phyloP scores from a whole-genome alignment of 2,113 vertebrate species.

The Gorsachius goisagi region DNA sequence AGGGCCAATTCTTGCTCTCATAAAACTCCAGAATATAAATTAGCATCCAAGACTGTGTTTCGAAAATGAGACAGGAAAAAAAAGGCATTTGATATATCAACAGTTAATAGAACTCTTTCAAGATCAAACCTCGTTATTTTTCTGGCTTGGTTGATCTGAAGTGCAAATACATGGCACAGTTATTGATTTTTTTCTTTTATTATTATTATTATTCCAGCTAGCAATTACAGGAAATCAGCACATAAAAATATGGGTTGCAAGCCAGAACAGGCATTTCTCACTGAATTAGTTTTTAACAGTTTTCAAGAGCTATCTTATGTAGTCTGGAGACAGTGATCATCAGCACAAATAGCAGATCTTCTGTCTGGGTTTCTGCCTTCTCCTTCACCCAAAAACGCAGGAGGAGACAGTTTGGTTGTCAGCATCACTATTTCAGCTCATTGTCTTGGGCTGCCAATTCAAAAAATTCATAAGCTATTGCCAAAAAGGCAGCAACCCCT shows the following conservation, averaged over 20 bases:
- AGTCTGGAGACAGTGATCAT: background rate
- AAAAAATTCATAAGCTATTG: background rate
- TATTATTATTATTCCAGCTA: slow-evolving; percentile 43
- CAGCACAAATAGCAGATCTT: background rate
- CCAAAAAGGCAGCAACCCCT: background rate
- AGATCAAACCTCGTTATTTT: background rate
- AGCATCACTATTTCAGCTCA: background rate
- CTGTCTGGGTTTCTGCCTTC: background rate
- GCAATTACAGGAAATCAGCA: slow-evolving; percentile 61
- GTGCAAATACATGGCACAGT: slow-evolving; percentile 23
- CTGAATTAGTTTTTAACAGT: slow-evolving; percentile 38
- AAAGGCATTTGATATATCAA: background rate
- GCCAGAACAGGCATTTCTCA: slow-evolving; percentile 45
- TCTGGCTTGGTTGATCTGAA: slow-evolving; percentile 9
- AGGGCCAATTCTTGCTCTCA: background rate
- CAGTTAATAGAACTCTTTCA: slow-evolving; percentile 13
- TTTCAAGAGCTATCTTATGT: background rate
- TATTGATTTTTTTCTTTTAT: slow-evolving; percentile 39
- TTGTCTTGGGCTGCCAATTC: background rate
- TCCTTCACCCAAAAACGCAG: background rate
- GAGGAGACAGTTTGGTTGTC: background rate
- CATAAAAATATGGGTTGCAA: slow-evolving; percentile 10
- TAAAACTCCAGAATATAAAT: slow-evolving; percentile 1
- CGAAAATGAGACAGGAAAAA: background rate
- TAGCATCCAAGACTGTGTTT: background rate